Base-by-base conservation (phyloP, 2,888 invertebrate genomes). In the Lomographa bimaculata region DNA sequence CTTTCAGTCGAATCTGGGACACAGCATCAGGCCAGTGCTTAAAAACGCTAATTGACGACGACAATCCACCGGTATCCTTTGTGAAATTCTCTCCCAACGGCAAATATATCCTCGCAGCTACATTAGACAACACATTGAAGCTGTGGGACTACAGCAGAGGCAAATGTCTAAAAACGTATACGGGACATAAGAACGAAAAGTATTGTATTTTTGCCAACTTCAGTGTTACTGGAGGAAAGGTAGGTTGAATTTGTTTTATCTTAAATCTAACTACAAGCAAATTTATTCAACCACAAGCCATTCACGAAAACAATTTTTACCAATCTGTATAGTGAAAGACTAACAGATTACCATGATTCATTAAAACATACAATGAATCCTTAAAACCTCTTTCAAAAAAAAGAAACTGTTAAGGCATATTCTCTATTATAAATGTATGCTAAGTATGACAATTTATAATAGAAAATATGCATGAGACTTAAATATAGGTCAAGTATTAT, bases 141-240 rank as follows among this genome's bases (percentile, higher is more conserved):
- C 87, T 99, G 39, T 99, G 99, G 99, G 99, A 99, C 85, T 99
- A 99, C 84, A 97, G 97, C 49, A 97, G 99, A 90, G 98, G 98
- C 52, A 97, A 99, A 90, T 98, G 98, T 80, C 90, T 99, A 38
- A 99, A 99, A 89, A 98, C 98, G 0, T 99, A 99, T 73, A 96
- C 96, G 0, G 99, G 99, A 2, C 99, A 99, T 79, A 96, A 96
- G 81, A 99, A 99, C 81, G 98, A 99, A 82, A 99, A 99, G 78
- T 99, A 98, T 83, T 99, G 99, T 79, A 98, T 99, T 79, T 99
- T 99, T 79, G 99, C 99, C 27, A 99, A 99, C 84, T 99, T 99
- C 82, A 99, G 99, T 17, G 99, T 99, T 3, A 99, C 99, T 7
- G 99, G 99, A 41, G 99, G 99, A 73, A 99, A 99, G 93, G 97